A percentile compares a stretch with the other conserved stretches of the same genome.
Evolutionary conservation across 2,113 vertebrate genomes (phyloP).

Genomic region (Myrmecobius fasciatus): DNA sequence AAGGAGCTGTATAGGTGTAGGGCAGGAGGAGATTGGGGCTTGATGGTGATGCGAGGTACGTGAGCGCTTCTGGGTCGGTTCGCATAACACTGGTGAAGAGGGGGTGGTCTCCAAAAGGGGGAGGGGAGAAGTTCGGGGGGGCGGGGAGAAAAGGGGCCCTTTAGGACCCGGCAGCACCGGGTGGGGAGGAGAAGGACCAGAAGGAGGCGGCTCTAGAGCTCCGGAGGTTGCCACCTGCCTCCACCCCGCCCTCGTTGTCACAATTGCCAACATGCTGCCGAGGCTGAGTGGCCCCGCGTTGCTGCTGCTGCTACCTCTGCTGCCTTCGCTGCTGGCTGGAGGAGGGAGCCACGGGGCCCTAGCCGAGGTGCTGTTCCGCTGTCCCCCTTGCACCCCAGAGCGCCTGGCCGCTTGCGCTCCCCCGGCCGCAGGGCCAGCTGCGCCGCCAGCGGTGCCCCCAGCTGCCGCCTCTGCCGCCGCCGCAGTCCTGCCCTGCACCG

Average conservation of each 20-base stretch:
- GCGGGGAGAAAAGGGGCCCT: conserved; percentile 69
- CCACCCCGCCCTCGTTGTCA: conserved; percentile 37
- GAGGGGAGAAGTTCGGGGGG: conserved; percentile 71
- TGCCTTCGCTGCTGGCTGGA: conserved; percentile 69
- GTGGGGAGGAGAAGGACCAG: conserved; percentile 53
- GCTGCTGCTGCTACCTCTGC: conserved; percentile 65
- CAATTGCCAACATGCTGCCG: conserved; percentile 64
- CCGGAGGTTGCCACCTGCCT: conserved; percentile 64
- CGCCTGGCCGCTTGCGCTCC: conserved; percentile 70
- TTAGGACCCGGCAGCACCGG: conserved; percentile 62
- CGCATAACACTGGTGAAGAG: conserved; percentile 21
- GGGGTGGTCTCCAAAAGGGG: conserved; percentile 72
- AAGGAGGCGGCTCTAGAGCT: conserved; percentile 63
- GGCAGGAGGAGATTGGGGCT: neutral
- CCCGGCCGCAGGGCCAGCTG: conserved; percentile 57
- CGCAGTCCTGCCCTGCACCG: conserved; percentile 80
- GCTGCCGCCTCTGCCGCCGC: conserved; percentile 49
- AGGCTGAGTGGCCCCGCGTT: conserved; percentile 63
- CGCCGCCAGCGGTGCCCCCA: conserved; percentile 85
- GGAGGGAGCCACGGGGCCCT: conserved; percentile 64
- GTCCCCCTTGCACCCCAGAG: conserved; percentile 87
- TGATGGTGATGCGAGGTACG: conserved; percentile 30
- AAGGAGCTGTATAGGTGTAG: neutral
- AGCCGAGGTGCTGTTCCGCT: conserved; percentile 91
- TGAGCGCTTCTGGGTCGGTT: neutral